Base-by-base conservation (phyloP, 2,113 vertebrate genomes). In the Sminthopsis crassicaudata region DNA sequence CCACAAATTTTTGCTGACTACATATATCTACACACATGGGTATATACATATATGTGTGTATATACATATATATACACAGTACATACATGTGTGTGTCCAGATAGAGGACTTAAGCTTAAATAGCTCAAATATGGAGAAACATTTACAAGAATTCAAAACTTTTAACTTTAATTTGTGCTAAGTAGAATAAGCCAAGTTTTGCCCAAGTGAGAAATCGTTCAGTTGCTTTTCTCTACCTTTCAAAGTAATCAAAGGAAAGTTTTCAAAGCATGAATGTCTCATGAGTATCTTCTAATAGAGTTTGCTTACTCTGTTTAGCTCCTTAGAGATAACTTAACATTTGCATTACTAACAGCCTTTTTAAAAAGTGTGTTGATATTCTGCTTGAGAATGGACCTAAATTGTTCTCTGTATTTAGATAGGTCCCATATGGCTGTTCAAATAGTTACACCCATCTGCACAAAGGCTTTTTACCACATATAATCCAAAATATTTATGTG, bases 321-420 rank as follows among this genome's bases (percentile, higher is more conserved):
- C 67, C 67, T 84, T 84, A 84, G 67, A 42, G 67, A 42, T 84
- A 84, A 84, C n/a, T 84, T 84, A 84, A 84, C 67, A 84, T 84
- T 84, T 84, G 67, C 67, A 84, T 84, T 84, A 84, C 67, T 84
- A 84, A 84, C 67, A 42, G 67, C 67, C 92, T 90, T 96, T 91
- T 96, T 94, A 93, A 57, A 94, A 55, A 90, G 7, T 50, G 89
- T 53, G 48, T 94, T 93, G 52, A 46, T 50, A 30, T 96, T 96
- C 93, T 94, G 42, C 16, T 84, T 84, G 67, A 84, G n/a, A 84
- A 84, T 84, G 36, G 90, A 95, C 91, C 91, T 92, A 88, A 55
- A 46, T 84, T 93, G 88, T 93, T 94, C 93, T 53, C 52, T 94
- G n/a, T 92, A 89, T 95, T 95, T 95, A 53, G 53, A 92, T 50